Conservation (phyloP, 2,888 invertebrate species). For the Drosophila neotestacea region DNA sequence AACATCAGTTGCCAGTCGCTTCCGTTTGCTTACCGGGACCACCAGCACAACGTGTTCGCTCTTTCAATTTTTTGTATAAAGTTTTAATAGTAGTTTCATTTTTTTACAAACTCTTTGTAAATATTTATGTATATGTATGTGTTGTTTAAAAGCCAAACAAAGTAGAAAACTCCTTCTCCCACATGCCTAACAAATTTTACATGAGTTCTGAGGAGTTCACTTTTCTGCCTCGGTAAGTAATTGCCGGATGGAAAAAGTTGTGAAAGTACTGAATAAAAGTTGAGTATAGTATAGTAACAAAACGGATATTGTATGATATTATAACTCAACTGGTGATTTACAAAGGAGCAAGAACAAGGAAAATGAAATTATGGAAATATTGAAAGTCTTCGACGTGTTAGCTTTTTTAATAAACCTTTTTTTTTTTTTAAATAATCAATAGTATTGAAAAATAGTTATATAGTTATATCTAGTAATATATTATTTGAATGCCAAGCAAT, state of each 20-base stretch:
- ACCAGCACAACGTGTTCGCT: constrained; percentile 43
- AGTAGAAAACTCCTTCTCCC: constrained; percentile 2
- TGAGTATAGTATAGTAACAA: too few species aligned
- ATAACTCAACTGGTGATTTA: too few species aligned
- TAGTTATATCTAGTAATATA: too few species aligned
- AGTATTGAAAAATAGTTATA: too few species aligned
- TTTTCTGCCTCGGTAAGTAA: constrained; percentile 80
- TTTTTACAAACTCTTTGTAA: neutral
- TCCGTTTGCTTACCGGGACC: constrained; percentile 64
- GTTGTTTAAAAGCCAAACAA: neutral
- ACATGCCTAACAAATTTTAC: constrained; percentile 43
- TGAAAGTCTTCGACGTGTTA: too few species aligned
- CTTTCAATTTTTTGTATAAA: constrained; percentile 26
- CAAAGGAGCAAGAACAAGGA: too few species aligned
- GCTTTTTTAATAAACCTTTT: too few species aligned
- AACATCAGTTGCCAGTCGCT: constrained; percentile 66
- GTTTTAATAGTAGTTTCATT: constrained; percentile 17
- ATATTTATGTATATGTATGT: neutral
- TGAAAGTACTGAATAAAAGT: neutral
- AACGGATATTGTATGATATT: too few species aligned
- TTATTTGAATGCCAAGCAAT: too few species aligned
- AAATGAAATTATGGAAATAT: too few species aligned
- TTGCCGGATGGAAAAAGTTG: constrained; percentile 1
- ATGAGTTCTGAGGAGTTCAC: constrained; percentile 82
- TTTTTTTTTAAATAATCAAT: too few species aligned